Conservation (phyloP, 1,140 invertebrate species). For the Tyrophagus putrescentiae region DNA sequence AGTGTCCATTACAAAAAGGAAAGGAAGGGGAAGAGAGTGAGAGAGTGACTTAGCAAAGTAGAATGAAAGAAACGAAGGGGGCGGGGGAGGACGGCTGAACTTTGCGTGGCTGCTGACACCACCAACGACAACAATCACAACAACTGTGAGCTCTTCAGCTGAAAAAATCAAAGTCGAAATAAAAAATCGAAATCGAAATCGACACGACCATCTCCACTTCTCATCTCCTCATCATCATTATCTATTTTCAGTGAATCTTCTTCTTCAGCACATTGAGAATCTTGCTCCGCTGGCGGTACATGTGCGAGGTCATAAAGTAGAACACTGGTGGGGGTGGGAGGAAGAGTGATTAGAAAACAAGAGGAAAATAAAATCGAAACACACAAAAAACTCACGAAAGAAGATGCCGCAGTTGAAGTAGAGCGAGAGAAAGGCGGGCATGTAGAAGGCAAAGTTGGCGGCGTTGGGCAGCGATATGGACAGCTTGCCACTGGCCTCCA, state of each 20-base stretch:
- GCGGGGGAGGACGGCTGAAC: no score
- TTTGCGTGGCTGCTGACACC: no score
- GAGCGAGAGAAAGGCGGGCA: constrained; percentile 56
- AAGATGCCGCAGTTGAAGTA: constrained; percentile 57
- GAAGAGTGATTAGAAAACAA: constrained; percentile 4
- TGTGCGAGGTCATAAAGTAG: constrained; percentile 59
- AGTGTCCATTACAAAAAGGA: no score
- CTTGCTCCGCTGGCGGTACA: constrained; percentile 50
- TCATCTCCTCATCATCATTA: not conserved
- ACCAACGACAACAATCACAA: no score
- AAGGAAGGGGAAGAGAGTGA: no score
- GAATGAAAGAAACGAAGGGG: no score
- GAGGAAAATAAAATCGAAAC: constrained; percentile 4
- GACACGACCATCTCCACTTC: not conserved
- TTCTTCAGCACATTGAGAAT: constrained; percentile 14
- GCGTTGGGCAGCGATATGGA: constrained; percentile 60
- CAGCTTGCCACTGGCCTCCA: constrained; percentile 65
- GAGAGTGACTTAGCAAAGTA: no score
- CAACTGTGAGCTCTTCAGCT: not conserved
- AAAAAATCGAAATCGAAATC: not conserved
- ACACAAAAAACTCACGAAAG: constrained; percentile 37
- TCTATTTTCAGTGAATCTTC: constrained; percentile 5
- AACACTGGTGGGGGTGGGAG: constrained; percentile 35
- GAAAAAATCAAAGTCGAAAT: not conserved
- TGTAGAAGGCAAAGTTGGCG: constrained; percentile 72